Evolutionary conservation across 2,113 vertebrate species (phyloP).

Genomic region (Tenebrosternarchus preto): DNA sequence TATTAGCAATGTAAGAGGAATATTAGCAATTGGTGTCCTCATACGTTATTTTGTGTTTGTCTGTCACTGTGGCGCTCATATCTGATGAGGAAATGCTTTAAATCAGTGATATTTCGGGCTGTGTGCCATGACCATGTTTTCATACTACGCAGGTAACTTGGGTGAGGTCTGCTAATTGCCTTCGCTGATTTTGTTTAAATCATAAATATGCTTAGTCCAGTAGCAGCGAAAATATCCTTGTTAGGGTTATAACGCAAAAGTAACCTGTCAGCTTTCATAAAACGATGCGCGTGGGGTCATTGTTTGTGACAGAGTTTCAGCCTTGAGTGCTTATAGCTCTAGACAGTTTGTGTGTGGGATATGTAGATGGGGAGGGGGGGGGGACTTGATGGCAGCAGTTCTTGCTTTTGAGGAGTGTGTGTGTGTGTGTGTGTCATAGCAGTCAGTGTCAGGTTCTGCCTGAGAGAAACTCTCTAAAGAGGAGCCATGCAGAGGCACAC

Average conservation of each 20-base stretch:
- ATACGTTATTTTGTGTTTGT: too few species aligned
- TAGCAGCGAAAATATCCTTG: background rate
- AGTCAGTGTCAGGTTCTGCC: slow-evolving; percentile 28
- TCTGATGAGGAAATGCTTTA: background rate
- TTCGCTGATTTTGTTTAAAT: too few species aligned
- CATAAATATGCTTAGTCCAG: background rate
- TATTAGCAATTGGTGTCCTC: too few species aligned
- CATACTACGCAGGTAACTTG: background rate
- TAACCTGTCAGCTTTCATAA: too few species aligned
- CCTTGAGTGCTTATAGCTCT: background rate
- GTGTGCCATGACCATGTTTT: background rate
- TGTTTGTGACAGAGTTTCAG: background rate
- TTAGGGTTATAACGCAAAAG: background rate
- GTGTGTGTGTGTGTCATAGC: slow-evolving; percentile 9
- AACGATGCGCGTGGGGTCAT: too few species aligned
- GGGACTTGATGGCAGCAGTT: slow-evolving; percentile 14
- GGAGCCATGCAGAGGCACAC: slow-evolving; percentile 33
- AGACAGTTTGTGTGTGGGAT: slow-evolving; percentile 9
- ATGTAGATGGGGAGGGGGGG: background rate
- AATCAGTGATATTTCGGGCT: background rate
- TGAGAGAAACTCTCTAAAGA: slow-evolving; percentile 30
- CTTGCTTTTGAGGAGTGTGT: slow-evolving; percentile 12
- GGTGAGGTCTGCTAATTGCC: background rate
- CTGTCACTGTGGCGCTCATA: background rate
- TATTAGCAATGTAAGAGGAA: background rate